Base-by-base conservation (phyloP, 2,113 vertebrate genomes). In the Phrynosoma blainvillii region DNA sequence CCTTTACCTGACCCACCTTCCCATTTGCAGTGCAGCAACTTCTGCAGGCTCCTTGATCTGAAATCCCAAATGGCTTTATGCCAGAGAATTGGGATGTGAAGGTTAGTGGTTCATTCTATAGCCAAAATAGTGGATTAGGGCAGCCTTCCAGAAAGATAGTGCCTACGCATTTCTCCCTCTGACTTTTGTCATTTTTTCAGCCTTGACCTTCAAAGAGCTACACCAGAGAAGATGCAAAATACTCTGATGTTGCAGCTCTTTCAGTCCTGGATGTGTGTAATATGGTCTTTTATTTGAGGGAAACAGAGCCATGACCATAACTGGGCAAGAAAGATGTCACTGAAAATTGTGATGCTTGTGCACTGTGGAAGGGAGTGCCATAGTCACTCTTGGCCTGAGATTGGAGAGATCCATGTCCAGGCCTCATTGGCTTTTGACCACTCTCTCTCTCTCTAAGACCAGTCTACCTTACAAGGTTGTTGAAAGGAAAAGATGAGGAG, bases 111-210 rank as follows among this genome's bases (percentile, higher is more conserved):
- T 62, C 56, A 12, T 20, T 27, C 73, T 20, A 32, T 42, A 77
- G 59, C 70, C 73, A 77, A 83, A 92, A 73, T 11, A 85, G 2
- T 78, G 52, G 73, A 86, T 84, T 87, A 66, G 80, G 68, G 30
- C 52, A 0, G 0, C 12, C 11, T 30, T 16, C 0, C 0, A 11
- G 56, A 6, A 8, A 0, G 0, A 0, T 2, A 13, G 25, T 8
- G 1, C 2, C 42, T 1, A 0, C 23, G 10, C 36, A 21, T 90
- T 68, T 87, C 40, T 75, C 32, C 27, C 25, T 13, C 32, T 20
- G 14, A 68, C 59, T 54, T 66, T 52, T 91, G 14, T 16, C 47
- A 42, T 20, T 13, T 78, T 88, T 87, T 85, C 78, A 88, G 84
- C 77, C 65, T 12, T 83, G 40, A 65, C n/a, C 32, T 62, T 83